Percentiles rank a stretch among this genome's conserved stretches.
Conservation (phyloP, 2,113 vertebrate species). For the Archocentrus centrarchus region DNA sequence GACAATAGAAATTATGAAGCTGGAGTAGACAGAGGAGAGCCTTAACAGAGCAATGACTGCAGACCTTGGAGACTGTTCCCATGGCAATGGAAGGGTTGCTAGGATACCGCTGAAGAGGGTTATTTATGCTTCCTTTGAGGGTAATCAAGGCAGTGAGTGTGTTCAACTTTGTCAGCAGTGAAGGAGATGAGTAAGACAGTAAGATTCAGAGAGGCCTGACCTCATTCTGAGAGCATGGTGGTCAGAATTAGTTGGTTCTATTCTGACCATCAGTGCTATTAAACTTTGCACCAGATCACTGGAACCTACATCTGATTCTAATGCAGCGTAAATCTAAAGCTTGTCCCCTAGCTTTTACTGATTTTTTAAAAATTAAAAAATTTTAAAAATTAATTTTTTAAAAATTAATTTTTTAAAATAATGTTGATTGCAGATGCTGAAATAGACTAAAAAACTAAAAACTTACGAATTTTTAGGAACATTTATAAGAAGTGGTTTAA, state of each 20-base stretch:
- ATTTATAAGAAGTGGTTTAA: too few species aligned
- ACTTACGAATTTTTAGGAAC: too few species aligned
- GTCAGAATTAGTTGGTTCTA: background rate
- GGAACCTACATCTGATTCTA: background rate
- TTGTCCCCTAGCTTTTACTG: background rate
- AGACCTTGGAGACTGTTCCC: slow-evolving; percentile 63
- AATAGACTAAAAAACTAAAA: too few species aligned
- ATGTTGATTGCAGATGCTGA: too few species aligned
- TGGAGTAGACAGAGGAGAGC: slow-evolving; percentile 17
- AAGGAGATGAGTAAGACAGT: background rate
- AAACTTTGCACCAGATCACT: too few species aligned
- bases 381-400: too few species aligned
- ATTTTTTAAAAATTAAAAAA: background rate
- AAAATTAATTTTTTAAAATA: too few species aligned
- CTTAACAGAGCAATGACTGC: slow-evolving; percentile 23
- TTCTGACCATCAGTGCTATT: background rate
- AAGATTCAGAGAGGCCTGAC: background rate
- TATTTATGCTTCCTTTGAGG: slow-evolving; percentile 6
- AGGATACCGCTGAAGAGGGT: slow-evolving; percentile 41
- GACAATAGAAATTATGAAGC: slow-evolving; percentile 47
- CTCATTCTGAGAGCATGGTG: background rate
- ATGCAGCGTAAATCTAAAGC: background rate
- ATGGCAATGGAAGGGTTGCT: slow-evolving; percentile 55
- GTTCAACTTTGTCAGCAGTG: background rate
- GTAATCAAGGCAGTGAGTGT: slow-evolving; percentile 33